These are phyloP conservation scores for Aurelia sp. DNA, from an alignment of 30 jellyfish, hydroid and myxozoan genomes.

Conservation along the genomic window DNA sequence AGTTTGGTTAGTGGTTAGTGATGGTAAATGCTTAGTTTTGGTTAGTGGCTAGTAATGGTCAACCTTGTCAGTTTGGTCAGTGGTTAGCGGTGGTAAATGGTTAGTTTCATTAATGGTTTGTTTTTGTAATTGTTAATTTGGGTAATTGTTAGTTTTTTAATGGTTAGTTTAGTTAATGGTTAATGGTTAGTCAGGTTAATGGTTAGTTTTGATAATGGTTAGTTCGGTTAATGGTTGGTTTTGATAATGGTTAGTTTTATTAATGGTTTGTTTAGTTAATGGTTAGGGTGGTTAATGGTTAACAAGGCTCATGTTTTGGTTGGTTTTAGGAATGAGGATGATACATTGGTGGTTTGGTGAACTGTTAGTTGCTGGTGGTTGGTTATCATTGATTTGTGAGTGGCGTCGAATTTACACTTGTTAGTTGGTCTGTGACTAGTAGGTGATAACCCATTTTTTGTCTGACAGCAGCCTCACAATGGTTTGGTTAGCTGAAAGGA, in stretches of 20 bases:
- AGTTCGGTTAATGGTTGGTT: not conserved
- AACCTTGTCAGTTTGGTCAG: not conserved
- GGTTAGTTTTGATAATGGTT: not conserved
- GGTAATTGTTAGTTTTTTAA: not conserved
- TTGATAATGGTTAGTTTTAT: not conserved
- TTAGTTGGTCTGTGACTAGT: too few species aligned
- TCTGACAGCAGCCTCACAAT: too few species aligned
- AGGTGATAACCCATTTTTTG: too few species aligned
- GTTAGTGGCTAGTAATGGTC: constrained; percentile 11
- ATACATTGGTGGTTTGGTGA: not conserved
- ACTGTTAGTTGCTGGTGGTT: not conserved
- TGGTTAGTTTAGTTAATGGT: not conserved
- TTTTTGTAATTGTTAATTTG: not conserved
- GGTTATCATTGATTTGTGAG: not conserved
- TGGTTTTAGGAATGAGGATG: not conserved
- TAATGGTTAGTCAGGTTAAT: not conserved
- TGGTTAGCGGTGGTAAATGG: constrained; percentile 5
- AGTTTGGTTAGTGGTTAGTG: constrained; percentile 2
- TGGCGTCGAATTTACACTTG: too few species aligned
- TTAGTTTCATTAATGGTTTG: not conserved
- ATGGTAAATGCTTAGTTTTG: not conserved
- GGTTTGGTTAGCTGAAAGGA: too few species aligned
- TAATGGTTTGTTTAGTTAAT: not conserved
- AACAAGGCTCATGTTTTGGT: not conserved
- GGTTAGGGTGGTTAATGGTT: constrained; percentile 16